Conservation (phyloP, 2,888 invertebrate species). For the Hydroisotoma schaefferi region DNA sequence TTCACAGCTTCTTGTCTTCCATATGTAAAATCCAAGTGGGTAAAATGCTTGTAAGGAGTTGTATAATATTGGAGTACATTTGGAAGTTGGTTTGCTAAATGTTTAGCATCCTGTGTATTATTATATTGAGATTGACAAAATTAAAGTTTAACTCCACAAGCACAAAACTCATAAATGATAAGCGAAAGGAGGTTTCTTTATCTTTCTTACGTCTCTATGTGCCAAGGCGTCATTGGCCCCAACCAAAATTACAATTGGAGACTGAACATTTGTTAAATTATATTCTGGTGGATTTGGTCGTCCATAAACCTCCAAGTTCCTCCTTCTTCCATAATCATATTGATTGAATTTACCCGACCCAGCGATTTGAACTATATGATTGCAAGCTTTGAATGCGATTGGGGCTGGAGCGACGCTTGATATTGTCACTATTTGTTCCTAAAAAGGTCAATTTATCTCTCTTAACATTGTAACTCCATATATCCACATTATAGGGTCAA, state of each 20-base stretch:
- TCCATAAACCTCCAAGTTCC: conserved; percentile 15
- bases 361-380: conserved; percentile 26
- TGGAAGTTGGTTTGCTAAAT: conserved; percentile 12
- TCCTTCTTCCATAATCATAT: conserved; percentile 20
- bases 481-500: too few relatives aligned
- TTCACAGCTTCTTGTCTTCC: conserved; percentile 16
- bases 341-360: conserved; percentile 21
- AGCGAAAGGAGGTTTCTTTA: too few relatives aligned
- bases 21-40: conserved; percentile 29
- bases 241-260: conserved; percentile 18
- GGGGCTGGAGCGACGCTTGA: conserved; percentile 15
- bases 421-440: conserved; percentile 22
- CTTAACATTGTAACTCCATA: too few relatives aligned
- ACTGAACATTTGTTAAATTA: conserved; percentile 20
- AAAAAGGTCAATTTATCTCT: too few relatives aligned
- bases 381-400: neutral
- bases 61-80: conserved; percentile 21
- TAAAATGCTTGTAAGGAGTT: conserved; percentile 21
- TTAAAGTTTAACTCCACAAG: too few relatives aligned
- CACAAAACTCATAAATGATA: too few relatives aligned
- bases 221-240: conserved; percentile 26
- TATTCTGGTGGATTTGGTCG: conserved; percentile 20
- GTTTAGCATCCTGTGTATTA: conserved; percentile 26
- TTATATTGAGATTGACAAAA: too few relatives aligned
- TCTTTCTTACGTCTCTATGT: conserved; percentile 29